phyloP scores from a whole-genome alignment of 2,113 vertebrate species.

The Pogonocichla stellata region DNA sequence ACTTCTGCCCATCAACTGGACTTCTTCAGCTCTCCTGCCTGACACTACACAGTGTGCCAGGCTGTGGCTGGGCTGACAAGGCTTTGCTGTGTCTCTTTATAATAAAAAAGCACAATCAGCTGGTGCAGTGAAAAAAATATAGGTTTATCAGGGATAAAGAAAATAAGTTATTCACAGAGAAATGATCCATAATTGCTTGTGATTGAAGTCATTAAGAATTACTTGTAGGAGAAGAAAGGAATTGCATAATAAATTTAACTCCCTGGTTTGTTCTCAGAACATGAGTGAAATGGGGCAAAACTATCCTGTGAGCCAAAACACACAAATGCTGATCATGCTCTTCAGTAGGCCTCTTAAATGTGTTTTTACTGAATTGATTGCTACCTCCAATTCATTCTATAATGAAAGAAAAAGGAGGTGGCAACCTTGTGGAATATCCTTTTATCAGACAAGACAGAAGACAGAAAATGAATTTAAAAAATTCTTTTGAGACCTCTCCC shows the following conservation, averaged over 20 bases:
- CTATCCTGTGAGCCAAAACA: neutral
- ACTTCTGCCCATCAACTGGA: neutral
- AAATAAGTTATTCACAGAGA: slow-evolving; percentile 2
- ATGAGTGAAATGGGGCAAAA: neutral
- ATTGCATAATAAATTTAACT: slow-evolving; percentile 11
- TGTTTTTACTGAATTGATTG: neutral
- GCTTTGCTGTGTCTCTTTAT: slow-evolving; percentile 2
- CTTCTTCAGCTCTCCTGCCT: neutral
- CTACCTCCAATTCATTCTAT: neutral
- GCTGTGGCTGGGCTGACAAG: neutral
- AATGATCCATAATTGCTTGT: slow-evolving; percentile 9
- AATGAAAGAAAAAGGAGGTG: neutral
- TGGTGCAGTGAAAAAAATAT: slow-evolving; percentile 2
- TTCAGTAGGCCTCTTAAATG: neutral
- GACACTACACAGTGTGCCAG: neutral
- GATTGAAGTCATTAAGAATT: slow-evolving; percentile 28
- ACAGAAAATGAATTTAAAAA: neutral
- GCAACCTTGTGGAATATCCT: neutral
- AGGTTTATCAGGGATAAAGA: slow-evolving; percentile 46
- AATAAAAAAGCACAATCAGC: slow-evolving; percentile 9
- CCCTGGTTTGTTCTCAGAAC: neutral
- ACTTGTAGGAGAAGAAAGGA: slow-evolving; percentile 4
- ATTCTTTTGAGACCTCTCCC: neutral
- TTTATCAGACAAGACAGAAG: neutral
- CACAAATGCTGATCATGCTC: neutral